Conservation (phyloP, 2,888 invertebrate species). For the Polydrusus tereticollis region DNA sequence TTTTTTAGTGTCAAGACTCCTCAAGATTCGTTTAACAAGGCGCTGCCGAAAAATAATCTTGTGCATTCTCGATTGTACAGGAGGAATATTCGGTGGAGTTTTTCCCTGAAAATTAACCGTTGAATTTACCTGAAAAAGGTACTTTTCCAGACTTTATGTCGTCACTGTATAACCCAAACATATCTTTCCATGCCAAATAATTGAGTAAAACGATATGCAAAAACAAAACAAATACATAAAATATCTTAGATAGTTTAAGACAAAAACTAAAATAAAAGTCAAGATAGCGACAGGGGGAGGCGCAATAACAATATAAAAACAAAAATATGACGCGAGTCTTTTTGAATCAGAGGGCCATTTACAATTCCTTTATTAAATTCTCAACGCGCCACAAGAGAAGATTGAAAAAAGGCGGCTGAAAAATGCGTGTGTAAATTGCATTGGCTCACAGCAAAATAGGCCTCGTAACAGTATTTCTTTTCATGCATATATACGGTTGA, state of each 20-base stretch:
- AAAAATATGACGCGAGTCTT: constrained; percentile 44
- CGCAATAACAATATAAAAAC: constrained; percentile 44
- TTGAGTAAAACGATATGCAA: not conserved
- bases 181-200: not conserved
- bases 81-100: too few relatives aligned
- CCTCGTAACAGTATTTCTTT: constrained; percentile 56
- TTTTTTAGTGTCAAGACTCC: too few relatives aligned
- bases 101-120: too few relatives aligned
- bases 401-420: constrained; percentile 50
- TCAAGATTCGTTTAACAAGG: too few relatives aligned
- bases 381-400: constrained; percentile 46
- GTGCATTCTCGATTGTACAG: too few relatives aligned
- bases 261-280: constrained; percentile 40
- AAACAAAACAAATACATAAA: constrained; percentile 20
- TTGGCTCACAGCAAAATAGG: constrained; percentile 55
- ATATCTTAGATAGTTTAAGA: constrained; percentile 1
- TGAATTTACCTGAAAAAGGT: too few relatives aligned
- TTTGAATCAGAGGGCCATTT: constrained; percentile 47
- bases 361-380: constrained; percentile 50
- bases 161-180: not conserved
- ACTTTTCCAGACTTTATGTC: too few relatives aligned
- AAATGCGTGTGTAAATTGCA: constrained; percentile 54
- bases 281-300: constrained; percentile 28
- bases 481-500: constrained; percentile 52
- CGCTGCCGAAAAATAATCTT: too few relatives aligned